These are phyloP conservation scores for Trichonephila inaurata DNA, from an alignment of 1,140 invertebrate genomes.

Conservation along the genomic window DNA sequence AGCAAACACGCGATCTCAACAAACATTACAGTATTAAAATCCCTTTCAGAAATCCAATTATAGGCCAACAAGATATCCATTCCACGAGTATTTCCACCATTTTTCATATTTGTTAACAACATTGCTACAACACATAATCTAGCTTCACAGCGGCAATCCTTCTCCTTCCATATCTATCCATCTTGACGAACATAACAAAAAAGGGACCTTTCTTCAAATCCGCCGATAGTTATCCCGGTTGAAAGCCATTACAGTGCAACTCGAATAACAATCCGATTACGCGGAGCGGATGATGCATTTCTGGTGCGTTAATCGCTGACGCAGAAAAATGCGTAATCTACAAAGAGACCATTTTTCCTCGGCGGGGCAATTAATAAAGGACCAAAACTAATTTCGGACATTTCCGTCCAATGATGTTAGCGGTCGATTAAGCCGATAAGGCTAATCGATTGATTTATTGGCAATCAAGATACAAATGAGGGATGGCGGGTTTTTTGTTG, in stretches of 20 bases:
- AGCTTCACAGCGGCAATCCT: not conserved
- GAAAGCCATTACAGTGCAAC: not conserved
- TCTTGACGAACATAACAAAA: not conserved
- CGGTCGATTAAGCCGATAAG: conserved; percentile 25
- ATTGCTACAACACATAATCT: not conserved
- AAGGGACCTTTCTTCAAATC: conserved; percentile 1
- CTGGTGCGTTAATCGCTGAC: not conserved
- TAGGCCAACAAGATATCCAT: no score
- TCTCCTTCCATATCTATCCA: not conserved
- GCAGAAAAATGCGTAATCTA: conserved; percentile 33
- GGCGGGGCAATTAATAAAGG: not conserved
- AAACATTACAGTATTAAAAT: no score
- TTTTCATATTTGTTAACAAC: no score
- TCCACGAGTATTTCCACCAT: no score
- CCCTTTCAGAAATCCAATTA: no score
- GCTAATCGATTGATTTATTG: conserved; percentile 30
- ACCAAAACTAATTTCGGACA: conserved; percentile 33
- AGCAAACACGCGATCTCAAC: no score
- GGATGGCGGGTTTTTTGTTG: not conserved
- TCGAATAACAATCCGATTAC: conserved; percentile 28
- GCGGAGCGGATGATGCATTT: conserved; percentile 17
- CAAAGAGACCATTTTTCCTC: conserved; percentile 8
- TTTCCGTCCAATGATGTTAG: conserved; percentile 30
- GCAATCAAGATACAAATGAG: conserved; percentile 33
- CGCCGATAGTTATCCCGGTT: not conserved